Evolutionary conservation across 2,888 invertebrate genomes (phyloP), one percentile per base, ranked within the genome.

Genomic region (Lissocephala sabroskyi): DNA sequence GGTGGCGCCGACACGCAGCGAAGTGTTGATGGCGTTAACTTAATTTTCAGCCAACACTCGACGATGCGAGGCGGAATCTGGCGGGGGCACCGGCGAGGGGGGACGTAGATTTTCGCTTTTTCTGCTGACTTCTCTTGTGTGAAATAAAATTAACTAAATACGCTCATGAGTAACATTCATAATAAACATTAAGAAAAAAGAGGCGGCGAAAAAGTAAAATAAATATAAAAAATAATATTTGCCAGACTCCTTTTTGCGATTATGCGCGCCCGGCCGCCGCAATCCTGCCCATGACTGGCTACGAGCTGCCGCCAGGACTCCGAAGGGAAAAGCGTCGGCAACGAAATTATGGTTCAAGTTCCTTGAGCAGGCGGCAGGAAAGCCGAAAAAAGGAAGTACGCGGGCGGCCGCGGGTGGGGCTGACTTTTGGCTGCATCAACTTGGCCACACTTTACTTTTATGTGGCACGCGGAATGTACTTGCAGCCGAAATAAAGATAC

Each of bases 171-270:
- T 67, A 78, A 76, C 73, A 74, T 74, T 74, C 79, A 79, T 79
- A 79, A 78, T 74, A 74, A 74, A 78, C 79, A 74, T 74, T 73
- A 76, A 67, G 79, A 52, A 63, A n/a, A n/a, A n/a, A n/a, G n/a
- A 58, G 61, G 50, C 62, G 58, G 56, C n/a, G n/a, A 56, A 58
- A 55, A 71, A 56, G 54, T 55, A 52, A 55, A 76, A 76, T 61
- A 76, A 76, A 76, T 74, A 74, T 74, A 76, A 74, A 79, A 74
- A 78, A 73, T 76, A 78, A 76, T 79, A 74, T 74, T 78, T 76
- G 62, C 68, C 79, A 73, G 73, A 73, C 73, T 73, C 62, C 67
- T 66, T 75, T 75, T 59, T 77, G 68, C 68, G 68, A 68, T 76
- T 76, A 73, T 35, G 56, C 51, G 37, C 37, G n/a, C n/a, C n/a